Evolutionary conservation across 2,113 vertebrate species (phyloP), one percentile per base, ranked within the genome.

Genomic region (Indicator indicator): DNA sequence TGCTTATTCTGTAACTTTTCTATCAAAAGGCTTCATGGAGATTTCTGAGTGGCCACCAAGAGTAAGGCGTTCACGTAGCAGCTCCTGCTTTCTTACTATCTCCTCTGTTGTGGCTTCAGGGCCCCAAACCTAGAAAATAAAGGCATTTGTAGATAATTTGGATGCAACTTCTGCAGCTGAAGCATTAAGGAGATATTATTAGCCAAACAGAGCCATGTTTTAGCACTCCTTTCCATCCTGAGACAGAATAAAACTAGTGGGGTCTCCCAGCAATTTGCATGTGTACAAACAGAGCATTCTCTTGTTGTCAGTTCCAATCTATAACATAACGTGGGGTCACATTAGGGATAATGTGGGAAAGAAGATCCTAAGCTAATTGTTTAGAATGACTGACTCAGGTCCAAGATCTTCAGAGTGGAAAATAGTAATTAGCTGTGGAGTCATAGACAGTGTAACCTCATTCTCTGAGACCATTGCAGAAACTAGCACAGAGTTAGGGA

Each of bases 31-130:
- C 89, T 97, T 98, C 77, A 90, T 81, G 88, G 98, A 98, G 80
- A 98, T 98, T 6, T 98, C 98, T 77, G 98, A 98, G 92, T 98
- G 98, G 67, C 98, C 95, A 48, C 97, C 96, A 1, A 98, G 97
- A 9, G 96, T 24, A 33, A 98, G 88, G 1, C 26, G 91, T 62
- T 98, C 97, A 54, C 62, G 97, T 38, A 95, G 91, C 26, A 97
- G 92, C 86, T 98, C 98, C 52, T 97, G 97, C 83, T 98, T 98
- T 91, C 95, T 97, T 81, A 98, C 97, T 73, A 98, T 94, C 72
- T 99, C 98, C 59, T 90, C 88, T 67, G 97, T 98, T 62, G 97
- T 97, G 19, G 98, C 90, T 32, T 98, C 98, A 24, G 98, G 98
- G 70, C 95, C 96, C 99, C 98, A 99, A 62, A 97, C 83, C 99